A percentile compares a stretch with the other conserved stretches of the same genome.
phyloP scores from a whole-genome alignment of 2,113 vertebrate species.

The Periophthalmus modestus region DNA sequence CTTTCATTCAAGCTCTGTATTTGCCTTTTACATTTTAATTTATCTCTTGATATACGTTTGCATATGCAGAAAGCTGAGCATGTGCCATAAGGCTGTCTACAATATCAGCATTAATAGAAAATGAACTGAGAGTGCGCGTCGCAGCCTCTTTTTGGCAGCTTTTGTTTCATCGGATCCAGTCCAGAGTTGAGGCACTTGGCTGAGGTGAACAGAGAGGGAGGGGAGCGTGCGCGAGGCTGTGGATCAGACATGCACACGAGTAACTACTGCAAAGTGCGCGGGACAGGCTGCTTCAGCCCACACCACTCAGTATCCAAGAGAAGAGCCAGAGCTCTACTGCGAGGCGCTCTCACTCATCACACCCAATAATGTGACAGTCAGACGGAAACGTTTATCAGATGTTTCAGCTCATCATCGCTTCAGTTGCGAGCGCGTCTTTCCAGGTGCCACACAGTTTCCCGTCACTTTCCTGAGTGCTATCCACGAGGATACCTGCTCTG shows the following conservation, averaged over 20 bases:
- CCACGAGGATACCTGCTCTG: conserved; percentile 61
- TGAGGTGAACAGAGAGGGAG: conserved; percentile 55
- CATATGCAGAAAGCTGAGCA: not conserved
- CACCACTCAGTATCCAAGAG: conserved; percentile 39
- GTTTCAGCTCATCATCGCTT: conserved; percentile 45
- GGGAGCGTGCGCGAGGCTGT: conserved; percentile 51
- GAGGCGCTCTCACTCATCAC: conserved; percentile 49
- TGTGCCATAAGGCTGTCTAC: not conserved
- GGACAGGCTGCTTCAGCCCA: conserved; percentile 52
- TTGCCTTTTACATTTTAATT: not conserved
- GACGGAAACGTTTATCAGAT: conserved; percentile 54
- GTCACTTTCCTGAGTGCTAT: conserved; percentile 38
- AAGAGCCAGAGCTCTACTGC: conserved; percentile 40
- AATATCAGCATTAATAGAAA: not conserved
- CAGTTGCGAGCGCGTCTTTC: conserved; percentile 21
- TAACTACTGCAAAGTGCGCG: conserved; percentile 60
- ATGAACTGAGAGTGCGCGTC: not conserved
- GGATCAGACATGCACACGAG: conserved; percentile 55
- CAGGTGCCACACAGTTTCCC: conserved; percentile 38
- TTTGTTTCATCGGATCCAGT: conserved; percentile 3
- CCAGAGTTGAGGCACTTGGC: conserved; percentile 39
- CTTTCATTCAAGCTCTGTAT: too few relatives aligned
- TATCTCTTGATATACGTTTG: not conserved
- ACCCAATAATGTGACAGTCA: conserved; percentile 69
- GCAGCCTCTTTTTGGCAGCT: not conserved